Evolutionary conservation across 2,888 invertebrate genomes (phyloP), one percentile per base, ranked within the genome.

Genomic region (Tigriopus californicus): DNA sequence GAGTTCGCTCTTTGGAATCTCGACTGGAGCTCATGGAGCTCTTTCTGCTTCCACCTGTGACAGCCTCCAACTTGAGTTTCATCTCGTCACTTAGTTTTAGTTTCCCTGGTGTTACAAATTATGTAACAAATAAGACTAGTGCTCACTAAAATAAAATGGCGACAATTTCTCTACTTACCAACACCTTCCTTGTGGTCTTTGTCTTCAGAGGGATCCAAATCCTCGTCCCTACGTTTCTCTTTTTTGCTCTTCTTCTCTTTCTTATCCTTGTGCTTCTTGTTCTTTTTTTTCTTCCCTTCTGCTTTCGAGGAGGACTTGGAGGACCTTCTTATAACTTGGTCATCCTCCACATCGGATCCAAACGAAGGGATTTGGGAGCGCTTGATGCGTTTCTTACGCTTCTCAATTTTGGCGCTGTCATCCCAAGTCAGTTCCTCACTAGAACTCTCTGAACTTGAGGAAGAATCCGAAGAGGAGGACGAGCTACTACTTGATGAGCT

Each of bases 51-150:
- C 65, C 66, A 59, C 65, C 64, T 8, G 66, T 66, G 22, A 68
- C 62, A 1, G 65, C 66, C 69, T 91, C 91, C 61, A 91, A 70
- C 63, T 90, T 77, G 67, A 87, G 85, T 13, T 88, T 78, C 90
- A 91, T 91, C 73, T 91, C 90, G 0, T 86, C 85, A 67, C 88
- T 89, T 10, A 91, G 77, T 66, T 89, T 85, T 1, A 91, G 71
- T 70, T 91, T 91, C 0, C 91, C 90, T 4, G 91, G 42, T 3
- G 8, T 33, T 8, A 33, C 8, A 33, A 33, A 33, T 8, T n/a
- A n/a, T n/a, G n/a, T n/a, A n/a, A n/a, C n/a, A n/a, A n/a, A n/a
- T n/a, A n/a, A n/a, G n/a, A n/a, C n/a, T n/a, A n/a, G n/a, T n/a
- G n/a, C n/a, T n/a, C n/a, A n/a, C n/a, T n/a, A n/a, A n/a, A n/a